These are phyloP conservation scores for Pseudoips prasinana DNA, from an alignment of 2,888 invertebrate species.

Conservation along the genomic window DNA sequence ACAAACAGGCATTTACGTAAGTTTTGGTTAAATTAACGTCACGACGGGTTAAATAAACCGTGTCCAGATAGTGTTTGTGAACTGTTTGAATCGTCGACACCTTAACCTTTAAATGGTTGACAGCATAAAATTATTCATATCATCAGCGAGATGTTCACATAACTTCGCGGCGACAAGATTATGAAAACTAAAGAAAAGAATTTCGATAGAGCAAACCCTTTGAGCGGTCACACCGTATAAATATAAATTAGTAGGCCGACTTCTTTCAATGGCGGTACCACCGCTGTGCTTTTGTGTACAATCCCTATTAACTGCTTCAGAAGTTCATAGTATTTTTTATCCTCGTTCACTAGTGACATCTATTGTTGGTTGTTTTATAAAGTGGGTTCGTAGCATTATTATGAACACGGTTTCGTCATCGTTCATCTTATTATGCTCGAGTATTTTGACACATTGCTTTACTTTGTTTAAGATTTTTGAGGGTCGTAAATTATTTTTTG, in stretches of 20 bases:
- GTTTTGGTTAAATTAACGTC: too few relatives aligned
- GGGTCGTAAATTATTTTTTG: conserved; percentile 67
- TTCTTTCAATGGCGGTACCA: conserved; percentile 55
- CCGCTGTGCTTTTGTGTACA: conserved; percentile 56
- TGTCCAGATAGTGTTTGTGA: too few relatives aligned
- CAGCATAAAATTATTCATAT: too few relatives aligned
- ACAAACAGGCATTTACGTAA: too few relatives aligned
- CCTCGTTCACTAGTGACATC: conserved; percentile 50
- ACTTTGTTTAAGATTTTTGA: conserved; percentile 68
- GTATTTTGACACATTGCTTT: conserved; percentile 78
- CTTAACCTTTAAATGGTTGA: too few relatives aligned
- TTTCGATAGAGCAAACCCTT: conserved; percentile 50
- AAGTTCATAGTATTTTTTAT: conserved; percentile 76
- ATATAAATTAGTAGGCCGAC: conserved; percentile 63
- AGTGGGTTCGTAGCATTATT: conserved; percentile 53
- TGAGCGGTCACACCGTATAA: conserved; percentile 54
- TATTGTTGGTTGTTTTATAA: conserved; percentile 52
- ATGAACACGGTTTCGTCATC: conserved; percentile 46
- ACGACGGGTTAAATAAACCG: too few relatives aligned
- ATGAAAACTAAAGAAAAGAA: conserved; percentile 35
- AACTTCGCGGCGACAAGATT: conserved; percentile 40
- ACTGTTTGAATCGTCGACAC: too few relatives aligned
- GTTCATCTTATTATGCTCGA: conserved; percentile 62
- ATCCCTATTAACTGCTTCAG: conserved; percentile 76
- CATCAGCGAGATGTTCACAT: too few relatives aligned